Evolutionary conservation across 2,888 invertebrate species (phyloP).

Genomic region (Morpho deidamia): DNA sequence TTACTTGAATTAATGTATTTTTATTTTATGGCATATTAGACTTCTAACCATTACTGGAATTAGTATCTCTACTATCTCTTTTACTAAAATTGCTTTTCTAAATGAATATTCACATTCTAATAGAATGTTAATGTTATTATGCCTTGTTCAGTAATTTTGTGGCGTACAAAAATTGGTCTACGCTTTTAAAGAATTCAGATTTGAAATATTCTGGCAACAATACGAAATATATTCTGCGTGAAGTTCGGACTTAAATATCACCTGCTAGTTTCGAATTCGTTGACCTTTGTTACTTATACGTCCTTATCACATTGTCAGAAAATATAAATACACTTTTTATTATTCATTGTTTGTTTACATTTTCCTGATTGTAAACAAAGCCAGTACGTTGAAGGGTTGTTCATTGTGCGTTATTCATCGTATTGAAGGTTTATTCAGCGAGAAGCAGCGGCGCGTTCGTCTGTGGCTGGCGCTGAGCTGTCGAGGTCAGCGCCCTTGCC

Average conservation of each 20-base stretch:
- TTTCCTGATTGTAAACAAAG: slow-evolving; percentile 12
- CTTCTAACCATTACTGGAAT: no score
- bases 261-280: neutral
- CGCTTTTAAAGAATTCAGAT: no score
- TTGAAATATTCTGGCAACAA: no score
- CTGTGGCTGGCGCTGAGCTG: slow-evolving; percentile 38
- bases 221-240: neutral
- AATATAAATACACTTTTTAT: neutral
- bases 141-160: no score
- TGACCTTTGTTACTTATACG: neutral
- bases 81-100: no score
- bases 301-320: neutral
- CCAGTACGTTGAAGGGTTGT: slow-evolving; percentile 2
- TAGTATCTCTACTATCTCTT: no score
- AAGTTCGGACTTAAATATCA: neutral
- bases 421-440: slow-evolving; percentile 15
- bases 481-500: slow-evolving; percentile 71
- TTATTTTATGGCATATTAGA: no score
- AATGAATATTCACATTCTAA: no score
- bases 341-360: slow-evolving; percentile 1
- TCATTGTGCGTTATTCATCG: slow-evolving; percentile 12
- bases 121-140: no score
- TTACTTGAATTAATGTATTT: no score
- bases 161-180: no score
- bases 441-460: slow-evolving; percentile 18